Evolutionary conservation across 2,888 invertebrate genomes (phyloP), one percentile per base, ranked within the genome.

Genomic region (Ochropleura leucogaster): DNA sequence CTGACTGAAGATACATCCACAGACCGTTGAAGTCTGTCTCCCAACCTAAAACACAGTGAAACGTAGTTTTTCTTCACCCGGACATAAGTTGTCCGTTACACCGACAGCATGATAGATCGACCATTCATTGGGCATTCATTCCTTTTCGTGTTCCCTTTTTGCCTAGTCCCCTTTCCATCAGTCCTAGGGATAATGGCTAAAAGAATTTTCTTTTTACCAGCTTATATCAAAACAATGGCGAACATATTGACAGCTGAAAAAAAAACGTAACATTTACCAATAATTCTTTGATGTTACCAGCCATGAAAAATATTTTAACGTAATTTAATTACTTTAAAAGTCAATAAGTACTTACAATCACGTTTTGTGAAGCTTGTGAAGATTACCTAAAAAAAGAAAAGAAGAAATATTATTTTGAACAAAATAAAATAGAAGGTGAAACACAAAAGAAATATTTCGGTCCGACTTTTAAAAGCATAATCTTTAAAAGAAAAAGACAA

Each of bases 351-450:
- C 84, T 85, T 83, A 84, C 83, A 62, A 55, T 67, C 7, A 44
- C 46, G 53, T 59, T 68, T 62, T 55, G 60, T 30, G 20, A 53
- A 71, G 0, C 5, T 49, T 55, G 12, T n/a, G 46, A 69, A 80
- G 59, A 44, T 69, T 81, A 85, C 85, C 84, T 85, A 85, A 14
- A 85, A 30, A 85, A 73, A 62, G 47, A 83, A 82, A 68, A 2
- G 5, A 51, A 53, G 0, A 66, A 68, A 63, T 55, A 72, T 62
- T 74, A 69, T 18, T 76, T 18, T 47, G 20, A 55, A 57, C 18
- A 20, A 57, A 66, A 53, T 47, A 64, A 68, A 57, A 62, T 42
- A 14, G 16, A n/a, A 49, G 14, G 6, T 3, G 9, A 53, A 77
- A 42, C 18, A 44, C 18, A 47, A 30, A 68, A 60, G 1, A 14